Conservation (phyloP, 2,888 invertebrate genomes). For the Athrips mouffetella region DNA sequence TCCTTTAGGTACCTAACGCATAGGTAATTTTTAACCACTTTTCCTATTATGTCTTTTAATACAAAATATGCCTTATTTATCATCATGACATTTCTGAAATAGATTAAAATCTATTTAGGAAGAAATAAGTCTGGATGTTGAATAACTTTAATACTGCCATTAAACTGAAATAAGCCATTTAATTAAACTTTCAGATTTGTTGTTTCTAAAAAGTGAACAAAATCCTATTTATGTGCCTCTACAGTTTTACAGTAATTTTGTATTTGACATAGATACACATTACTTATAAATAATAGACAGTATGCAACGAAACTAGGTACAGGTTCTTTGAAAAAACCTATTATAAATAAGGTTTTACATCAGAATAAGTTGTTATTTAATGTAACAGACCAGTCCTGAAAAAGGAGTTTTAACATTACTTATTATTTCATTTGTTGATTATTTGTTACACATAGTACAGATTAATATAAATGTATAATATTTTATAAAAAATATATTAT, state of each 20-base stretch:
- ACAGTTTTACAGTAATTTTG: constrained; percentile 20
- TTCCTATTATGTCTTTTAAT: too few species aligned
- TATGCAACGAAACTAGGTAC: constrained; percentile 58
- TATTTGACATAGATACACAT: constrained; percentile 19
- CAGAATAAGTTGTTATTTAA: constrained; percentile 27
- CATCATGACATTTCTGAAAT: constrained; percentile 19
- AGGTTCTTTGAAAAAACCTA: constrained; percentile 23
- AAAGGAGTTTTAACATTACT: constrained; percentile 34
- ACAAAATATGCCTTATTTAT: not conserved
- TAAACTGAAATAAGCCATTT: not conserved
- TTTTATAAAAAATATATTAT: constrained; percentile 30
- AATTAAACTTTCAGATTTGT: constrained; percentile 3
- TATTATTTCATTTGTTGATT: constrained; percentile 33
- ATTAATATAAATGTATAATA: constrained; percentile 33
- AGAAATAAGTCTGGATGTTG: not conserved
- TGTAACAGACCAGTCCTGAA: constrained; percentile 38
- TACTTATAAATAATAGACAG: constrained; percentile 34
- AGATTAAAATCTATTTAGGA: constrained; percentile 19
- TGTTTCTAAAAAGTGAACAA: not conserved
- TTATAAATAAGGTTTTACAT: constrained; percentile 9
- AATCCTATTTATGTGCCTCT: constrained; percentile 4
- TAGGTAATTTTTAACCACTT: too few species aligned
- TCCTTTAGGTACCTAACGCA: too few species aligned
- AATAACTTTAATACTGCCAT: constrained; percentile 6
- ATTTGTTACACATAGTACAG: constrained; percentile 41